phyloP scores from a whole-genome alignment of 2,113 vertebrate species.

The Gallinago jamesoni region DNA sequence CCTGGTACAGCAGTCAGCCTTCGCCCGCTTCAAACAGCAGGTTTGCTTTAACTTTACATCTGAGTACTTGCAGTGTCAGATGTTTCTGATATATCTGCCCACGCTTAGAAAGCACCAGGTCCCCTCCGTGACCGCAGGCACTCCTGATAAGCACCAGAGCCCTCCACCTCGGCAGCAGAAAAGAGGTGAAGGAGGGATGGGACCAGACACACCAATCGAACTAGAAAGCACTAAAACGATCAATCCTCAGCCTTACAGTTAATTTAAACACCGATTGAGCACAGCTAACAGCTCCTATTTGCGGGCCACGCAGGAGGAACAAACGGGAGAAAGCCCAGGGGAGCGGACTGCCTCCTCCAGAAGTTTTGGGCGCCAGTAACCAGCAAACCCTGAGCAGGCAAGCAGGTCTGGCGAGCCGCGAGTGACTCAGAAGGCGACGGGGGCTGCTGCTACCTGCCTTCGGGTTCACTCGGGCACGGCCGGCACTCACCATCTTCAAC shows the following conservation, averaged over 20 bases:
- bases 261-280: not conserved
- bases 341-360: not conserved
- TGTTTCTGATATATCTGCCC: not conserved
- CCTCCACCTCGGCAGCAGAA: not conserved
- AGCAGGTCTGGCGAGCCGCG: not conserved
- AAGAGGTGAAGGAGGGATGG: not conserved
- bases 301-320: not conserved
- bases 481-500: not conserved
- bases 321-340: not conserved
- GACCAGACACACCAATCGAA: not conserved
- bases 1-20: not conserved
- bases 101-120: not conserved
- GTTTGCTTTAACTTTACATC: not conserved
- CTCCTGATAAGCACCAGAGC: not conserved
- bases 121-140: not conserved
- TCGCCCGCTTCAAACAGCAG: constrained; percentile 16
- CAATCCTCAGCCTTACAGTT: not conserved
- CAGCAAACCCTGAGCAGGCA: not conserved
- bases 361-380: not conserved
- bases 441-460: not conserved
- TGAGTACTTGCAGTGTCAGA: not conserved
- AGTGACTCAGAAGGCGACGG: not conserved
- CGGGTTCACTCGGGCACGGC: not conserved
- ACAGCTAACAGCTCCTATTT: not conserved
- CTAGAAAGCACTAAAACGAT: not conserved